Percentiles rank a stretch among this genome's conserved stretches.
Evolutionary conservation across 2,888 invertebrate genomes (phyloP).

Genomic region (Limnephilus auricula): DNA sequence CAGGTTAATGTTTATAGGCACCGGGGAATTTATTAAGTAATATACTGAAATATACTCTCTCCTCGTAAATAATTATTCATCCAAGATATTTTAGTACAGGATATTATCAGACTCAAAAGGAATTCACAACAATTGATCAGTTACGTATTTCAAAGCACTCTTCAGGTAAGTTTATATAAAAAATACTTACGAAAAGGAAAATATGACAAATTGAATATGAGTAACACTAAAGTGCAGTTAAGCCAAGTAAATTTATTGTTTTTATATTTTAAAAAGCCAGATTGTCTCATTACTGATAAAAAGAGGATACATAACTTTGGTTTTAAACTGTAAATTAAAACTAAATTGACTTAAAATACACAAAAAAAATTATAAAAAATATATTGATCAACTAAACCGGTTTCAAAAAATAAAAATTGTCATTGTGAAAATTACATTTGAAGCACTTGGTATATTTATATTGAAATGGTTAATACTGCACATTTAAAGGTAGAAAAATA

Average conservation of each 20-base stretch:
- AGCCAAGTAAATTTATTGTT: not conserved
- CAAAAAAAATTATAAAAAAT: not conserved
- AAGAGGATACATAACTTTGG: slow-evolving; percentile 28
- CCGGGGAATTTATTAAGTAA: slow-evolving; percentile 44
- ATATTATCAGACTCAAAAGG: slow-evolving; percentile 40
- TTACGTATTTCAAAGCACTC: slow-evolving; percentile 38
- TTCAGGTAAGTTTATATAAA: slow-evolving; percentile 14
- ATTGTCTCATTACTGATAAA: not conserved
- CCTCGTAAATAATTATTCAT: slow-evolving; percentile 8
- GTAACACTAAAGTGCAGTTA: not conserved
- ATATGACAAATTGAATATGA: slow-evolving; percentile 1
- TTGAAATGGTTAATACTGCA: slow-evolving; percentile 40
- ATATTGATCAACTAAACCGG: not conserved
- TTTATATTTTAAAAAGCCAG: not conserved
- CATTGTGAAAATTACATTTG: not conserved
- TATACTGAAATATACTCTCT: slow-evolving; percentile 33
- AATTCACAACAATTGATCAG: slow-evolving; percentile 20
- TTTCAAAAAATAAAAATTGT: slow-evolving; percentile 4
- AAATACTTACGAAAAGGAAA: slow-evolving; percentile 17
- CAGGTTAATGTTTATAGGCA: slow-evolving; percentile 46
- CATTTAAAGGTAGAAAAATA: slow-evolving; percentile 53
- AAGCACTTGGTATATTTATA: not conserved
- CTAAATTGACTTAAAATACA: slow-evolving; percentile 4
- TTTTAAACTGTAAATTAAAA: slow-evolving; percentile 32
- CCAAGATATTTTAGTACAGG: slow-evolving; percentile 34